A percentile compares a stretch with the other conserved stretches of the same genome.
These are phyloP conservation scores for Aplochiton taeniatus DNA, from an alignment of 2,797 vertebrate species.

Conservation along the genomic window DNA sequence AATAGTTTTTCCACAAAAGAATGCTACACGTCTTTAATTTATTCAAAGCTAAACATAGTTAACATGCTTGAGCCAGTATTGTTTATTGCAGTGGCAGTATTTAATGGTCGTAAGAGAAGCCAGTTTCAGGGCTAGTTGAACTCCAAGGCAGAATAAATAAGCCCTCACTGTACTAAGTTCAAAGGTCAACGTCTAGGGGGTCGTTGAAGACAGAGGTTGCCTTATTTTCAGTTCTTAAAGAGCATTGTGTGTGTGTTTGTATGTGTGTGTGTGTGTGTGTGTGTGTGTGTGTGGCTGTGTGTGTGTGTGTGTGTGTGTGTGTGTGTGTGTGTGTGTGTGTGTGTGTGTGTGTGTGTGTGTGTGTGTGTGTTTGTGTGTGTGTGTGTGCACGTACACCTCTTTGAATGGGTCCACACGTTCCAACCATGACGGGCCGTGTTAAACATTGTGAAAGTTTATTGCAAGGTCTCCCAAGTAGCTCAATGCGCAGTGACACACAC, in stretches of 20 bases:
- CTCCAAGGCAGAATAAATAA: constrained; percentile 50
- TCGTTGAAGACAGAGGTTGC: constrained; percentile 26
- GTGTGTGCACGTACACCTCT: constrained; percentile 36
- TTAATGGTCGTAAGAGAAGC: constrained; percentile 33
- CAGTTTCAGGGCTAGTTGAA: constrained; percentile 35
- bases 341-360: constrained; percentile 24
- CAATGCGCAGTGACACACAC: background rate
- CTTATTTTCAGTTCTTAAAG: constrained; percentile 1
- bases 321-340: constrained; percentile 38
- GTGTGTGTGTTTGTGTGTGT: constrained; percentile 29
- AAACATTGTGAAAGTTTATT: constrained; percentile 30
- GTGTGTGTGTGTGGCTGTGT: constrained; percentile 22
- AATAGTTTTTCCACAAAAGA: constrained; percentile 1
- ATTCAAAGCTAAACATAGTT: constrained; percentile 17
- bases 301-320: constrained; percentile 15
- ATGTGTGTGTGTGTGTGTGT: constrained; percentile 25
- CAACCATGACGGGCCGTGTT: constrained; percentile 12
- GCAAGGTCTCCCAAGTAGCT: constrained; percentile 17
- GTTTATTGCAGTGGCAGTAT: constrained; percentile 36
- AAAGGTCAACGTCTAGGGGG: constrained; percentile 55
- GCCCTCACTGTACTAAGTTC: constrained; percentile 37
- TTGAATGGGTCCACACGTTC: constrained; percentile 40
- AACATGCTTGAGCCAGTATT: constrained; percentile 3
- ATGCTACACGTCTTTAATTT: background rate
- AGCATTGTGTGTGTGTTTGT: background rate